Base-by-base conservation (phyloP, 2,797 vertebrate genomes). In the Malurus leucopterus region DNA sequence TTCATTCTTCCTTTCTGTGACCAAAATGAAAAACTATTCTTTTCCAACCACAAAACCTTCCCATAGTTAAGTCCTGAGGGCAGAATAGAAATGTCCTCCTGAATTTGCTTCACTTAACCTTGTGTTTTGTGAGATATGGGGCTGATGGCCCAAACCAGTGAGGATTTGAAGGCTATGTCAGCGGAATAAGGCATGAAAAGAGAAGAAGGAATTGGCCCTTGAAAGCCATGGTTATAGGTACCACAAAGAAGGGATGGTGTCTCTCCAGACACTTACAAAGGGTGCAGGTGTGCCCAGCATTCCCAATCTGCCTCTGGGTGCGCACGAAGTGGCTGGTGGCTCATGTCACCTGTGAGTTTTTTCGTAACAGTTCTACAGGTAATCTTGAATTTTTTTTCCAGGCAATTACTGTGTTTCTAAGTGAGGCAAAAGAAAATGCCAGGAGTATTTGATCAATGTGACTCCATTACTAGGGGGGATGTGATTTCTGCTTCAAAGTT, bases 1-100 rank as follows among this genome's bases (percentile, higher is more conserved):
- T 91, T 89, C 68, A 92, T 88, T 92, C 50, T 83, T 72, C 40
- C 55, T 79, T 83, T 64, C 69, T 82, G 49, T 67, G 74, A 70
- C 61, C 23, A 32, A 79, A 72, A 73, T 58, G 51, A 89, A 63
- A 91, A 78, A 24, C 61, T 79, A 30, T 63, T 79, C 26, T 68
- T 83, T 85, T 93, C 38, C 27, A 76, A 15, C 58, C 79, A 74
- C 34, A 84, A 59, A 91, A 62, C 40, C 23, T 79, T 88, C 36
- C 51, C 43, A 2, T 62, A 72, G 55, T 85, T 83, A 63, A 64
- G 46, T 83, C 84, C 79, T n/a, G 14, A 76, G 65, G 89, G 58
- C n/a, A 83, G 58, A 77, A 65, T 12, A 89, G 77, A 91, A 84
- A 61, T 44, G 62, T 74, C 12, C 20, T 82, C 58, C 54, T 77